These are phyloP conservation scores for Anastatus disparis DNA, from an alignment of 1,140 invertebrate genomes.

Conservation along the genomic window DNA sequence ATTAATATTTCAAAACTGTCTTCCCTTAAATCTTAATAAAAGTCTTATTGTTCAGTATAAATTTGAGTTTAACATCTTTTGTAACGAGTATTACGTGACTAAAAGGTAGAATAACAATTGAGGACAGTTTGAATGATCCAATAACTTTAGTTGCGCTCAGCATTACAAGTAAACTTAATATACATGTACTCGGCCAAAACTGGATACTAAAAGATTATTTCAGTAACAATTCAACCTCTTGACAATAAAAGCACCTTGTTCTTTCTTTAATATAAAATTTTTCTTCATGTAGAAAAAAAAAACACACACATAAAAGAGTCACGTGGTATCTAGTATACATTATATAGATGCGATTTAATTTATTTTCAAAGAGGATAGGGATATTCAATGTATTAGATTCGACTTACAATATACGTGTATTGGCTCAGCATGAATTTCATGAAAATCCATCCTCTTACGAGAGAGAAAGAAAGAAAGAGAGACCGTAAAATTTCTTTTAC, in stretches of 20 bases:
- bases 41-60: too few relatives aligned
- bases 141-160: background rate
- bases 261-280: slow-evolving; percentile 15
- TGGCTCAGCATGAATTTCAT: too few relatives aligned
- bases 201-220: slow-evolving; percentile 18
- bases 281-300: background rate
- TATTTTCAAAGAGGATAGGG: slow-evolving; percentile 13
- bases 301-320: too few relatives aligned
- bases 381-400: too few relatives aligned
- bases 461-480: too few relatives aligned
- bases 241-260: background rate
- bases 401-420: too few relatives aligned
- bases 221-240: slow-evolving; percentile 8
- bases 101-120: background rate
- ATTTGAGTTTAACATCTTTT: too few relatives aligned
- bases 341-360: slow-evolving; percentile 24
- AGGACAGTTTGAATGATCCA: background rate
- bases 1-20: too few relatives aligned
- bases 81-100: too few relatives aligned
- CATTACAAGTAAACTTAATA: slow-evolving; percentile 6
- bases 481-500: too few relatives aligned
- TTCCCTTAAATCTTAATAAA: too few relatives aligned
- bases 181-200: background rate
- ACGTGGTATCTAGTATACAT: background rate
- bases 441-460: background rate